phyloP scores from a whole-genome alignment of 2,113 vertebrate species.

The Odocoileus hemionus region DNA sequence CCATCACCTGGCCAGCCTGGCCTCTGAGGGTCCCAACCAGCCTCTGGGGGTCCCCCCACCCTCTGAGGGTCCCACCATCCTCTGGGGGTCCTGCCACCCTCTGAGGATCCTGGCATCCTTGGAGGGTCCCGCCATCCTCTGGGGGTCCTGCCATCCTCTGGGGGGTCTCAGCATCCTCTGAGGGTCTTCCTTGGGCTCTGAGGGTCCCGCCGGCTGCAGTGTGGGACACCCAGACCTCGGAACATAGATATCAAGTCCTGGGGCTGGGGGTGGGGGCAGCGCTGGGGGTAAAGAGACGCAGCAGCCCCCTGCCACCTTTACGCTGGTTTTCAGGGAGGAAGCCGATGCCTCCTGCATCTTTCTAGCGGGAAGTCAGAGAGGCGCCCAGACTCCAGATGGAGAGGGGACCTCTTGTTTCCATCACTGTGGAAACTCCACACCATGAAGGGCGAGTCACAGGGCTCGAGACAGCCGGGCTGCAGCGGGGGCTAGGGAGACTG shows the following conservation, averaged over 20 bases:
- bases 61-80: not conserved
- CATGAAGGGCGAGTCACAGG: not conserved
- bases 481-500: not conserved
- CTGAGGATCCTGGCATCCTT: not conserved
- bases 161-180: not conserved
- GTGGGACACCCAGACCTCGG: not conserved
- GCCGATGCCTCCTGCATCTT: not conserved
- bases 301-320: not conserved
- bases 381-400: not conserved
- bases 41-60: not conserved
- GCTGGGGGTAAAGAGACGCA: not conserved
- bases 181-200: not conserved
- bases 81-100: not conserved
- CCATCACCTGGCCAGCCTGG: not conserved
- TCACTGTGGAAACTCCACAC: not conserved
- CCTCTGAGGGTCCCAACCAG: not conserved
- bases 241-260: not conserved
- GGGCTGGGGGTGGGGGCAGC: not conserved
- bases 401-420: fast-evolving
- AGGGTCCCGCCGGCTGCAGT: not conserved
- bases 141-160: not conserved
- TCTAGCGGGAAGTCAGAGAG: not conserved
- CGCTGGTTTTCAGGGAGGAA: not conserved
- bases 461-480: not conserved
- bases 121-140: not conserved